Percentiles rank a stretch among this genome's conserved stretches.
phyloP scores from a whole-genome alignment of 2,797 vertebrate genomes.

The Neoniphon sammara region DNA sequence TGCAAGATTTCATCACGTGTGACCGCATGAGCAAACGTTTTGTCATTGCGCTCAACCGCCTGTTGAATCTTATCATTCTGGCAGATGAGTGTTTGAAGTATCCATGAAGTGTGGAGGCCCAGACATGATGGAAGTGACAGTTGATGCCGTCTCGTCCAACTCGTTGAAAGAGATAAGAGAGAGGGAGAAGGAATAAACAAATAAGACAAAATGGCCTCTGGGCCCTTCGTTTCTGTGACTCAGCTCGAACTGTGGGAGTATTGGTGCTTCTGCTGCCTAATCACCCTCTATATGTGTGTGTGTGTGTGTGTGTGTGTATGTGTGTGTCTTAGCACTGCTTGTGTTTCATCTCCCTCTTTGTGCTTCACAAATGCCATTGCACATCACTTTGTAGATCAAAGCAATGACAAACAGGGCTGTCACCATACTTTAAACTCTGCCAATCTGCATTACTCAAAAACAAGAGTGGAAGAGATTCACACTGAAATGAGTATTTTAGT shows the following conservation, averaged over 20 bases:
- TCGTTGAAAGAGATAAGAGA: conserved; percentile 7
- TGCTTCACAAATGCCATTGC: conserved; percentile 4
- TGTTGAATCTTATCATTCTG: not conserved
- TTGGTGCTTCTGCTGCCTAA: conserved; percentile 38
- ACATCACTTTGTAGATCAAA: conserved; percentile 13
- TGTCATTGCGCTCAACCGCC: not conserved
- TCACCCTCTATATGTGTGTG: conserved; percentile 7
- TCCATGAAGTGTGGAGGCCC: not conserved
- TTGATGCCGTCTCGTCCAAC: conserved; percentile 1
- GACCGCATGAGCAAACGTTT: no score
- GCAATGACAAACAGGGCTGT: not conserved
- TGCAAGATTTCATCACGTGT: not conserved
- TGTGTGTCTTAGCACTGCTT: not conserved
- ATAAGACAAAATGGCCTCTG: conserved; percentile 39
- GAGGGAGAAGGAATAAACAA: conserved; percentile 10
- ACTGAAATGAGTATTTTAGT: not conserved
- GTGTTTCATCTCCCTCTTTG: conserved; percentile 3
- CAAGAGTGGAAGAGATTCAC: not conserved
- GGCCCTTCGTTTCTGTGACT: conserved; percentile 48
- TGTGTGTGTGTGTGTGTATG: conserved; percentile 22
- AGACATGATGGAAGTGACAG: conserved; percentile 2
- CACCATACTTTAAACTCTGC: not conserved
- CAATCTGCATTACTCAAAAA: not conserved
- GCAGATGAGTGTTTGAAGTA: not conserved
- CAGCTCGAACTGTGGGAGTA: conserved; percentile 57